Percentiles rank a stretch among this genome's conserved stretches.
These are phyloP conservation scores for Momotus momota DNA, from an alignment of 2,797 vertebrate species.

Conservation along the genomic window DNA sequence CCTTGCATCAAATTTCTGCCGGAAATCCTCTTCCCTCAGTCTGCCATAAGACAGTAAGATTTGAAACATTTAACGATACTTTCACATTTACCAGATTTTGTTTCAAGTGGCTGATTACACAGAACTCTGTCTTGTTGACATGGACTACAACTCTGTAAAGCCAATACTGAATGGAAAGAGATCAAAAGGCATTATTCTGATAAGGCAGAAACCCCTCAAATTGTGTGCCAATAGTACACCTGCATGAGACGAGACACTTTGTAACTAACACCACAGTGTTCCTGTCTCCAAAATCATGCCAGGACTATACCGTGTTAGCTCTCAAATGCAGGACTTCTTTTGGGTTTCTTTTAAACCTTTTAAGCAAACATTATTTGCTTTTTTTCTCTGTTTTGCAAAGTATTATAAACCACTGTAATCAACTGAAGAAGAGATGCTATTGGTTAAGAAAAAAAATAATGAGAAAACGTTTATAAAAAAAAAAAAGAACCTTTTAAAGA, in stretches of 20 bases:
- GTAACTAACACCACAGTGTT: not conserved
- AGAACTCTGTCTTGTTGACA: not conserved
- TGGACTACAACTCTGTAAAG: not conserved
- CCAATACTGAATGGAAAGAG: not conserved
- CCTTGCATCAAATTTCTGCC: fast-evolving
- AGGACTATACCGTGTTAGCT: not conserved
- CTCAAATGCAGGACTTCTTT: not conserved
- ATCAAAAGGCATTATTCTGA: not conserved
- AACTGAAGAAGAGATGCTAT: not conserved
- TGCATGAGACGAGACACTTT: not conserved
- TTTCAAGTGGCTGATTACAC: not conserved
- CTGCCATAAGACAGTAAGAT: not conserved
- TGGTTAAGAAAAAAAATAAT: not conserved
- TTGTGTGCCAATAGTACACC: not conserved
- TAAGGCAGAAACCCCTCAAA: not conserved
- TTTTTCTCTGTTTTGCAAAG: not conserved
- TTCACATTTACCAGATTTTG: not conserved
- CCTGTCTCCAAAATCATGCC: not conserved
- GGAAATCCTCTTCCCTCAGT: not conserved
- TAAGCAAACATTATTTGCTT: not conserved
- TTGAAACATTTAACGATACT: not conserved
- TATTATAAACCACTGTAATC: not conserved
- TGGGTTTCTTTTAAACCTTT: not conserved
- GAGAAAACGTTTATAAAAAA: not conserved
- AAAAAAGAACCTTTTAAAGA: not conserved